Percentiles rank a stretch among this genome's conserved stretches.
These are phyloP conservation scores for Drosophila orena DNA, from an alignment of 1,140 invertebrate species.

Conservation along the genomic window DNA sequence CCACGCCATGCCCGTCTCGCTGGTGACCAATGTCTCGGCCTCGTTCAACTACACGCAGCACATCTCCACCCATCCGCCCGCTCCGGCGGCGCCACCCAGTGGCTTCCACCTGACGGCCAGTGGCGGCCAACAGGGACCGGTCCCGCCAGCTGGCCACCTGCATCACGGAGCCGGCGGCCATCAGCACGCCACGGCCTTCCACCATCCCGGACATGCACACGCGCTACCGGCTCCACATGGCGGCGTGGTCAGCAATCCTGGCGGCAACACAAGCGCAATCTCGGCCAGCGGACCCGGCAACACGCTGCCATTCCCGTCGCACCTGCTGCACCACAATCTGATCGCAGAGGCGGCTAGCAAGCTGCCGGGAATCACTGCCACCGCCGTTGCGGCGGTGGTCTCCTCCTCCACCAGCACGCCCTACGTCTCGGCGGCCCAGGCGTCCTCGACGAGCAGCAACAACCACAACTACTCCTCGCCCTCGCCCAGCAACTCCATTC, in stretches of 20 bases:
- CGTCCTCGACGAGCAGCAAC: conserved; percentile 16
- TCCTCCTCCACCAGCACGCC: conserved; percentile 55
- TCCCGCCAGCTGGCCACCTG: conserved; percentile 1
- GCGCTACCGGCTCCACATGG: conserved; percentile 44
- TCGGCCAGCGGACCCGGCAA: conserved; percentile 22
- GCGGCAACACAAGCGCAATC: conserved; percentile 16
- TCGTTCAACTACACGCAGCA: conserved; percentile 84
- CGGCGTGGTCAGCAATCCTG: conserved; percentile 64
- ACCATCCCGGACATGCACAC: conserved; percentile 64
- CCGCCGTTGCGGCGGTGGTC: conserved; percentile 69
- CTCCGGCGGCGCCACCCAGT: conserved; percentile 28
- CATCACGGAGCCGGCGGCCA: conserved; percentile 14
- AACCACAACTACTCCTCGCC: conserved; percentile 77
- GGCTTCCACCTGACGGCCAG: conserved; percentile 73
- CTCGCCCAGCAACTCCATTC: conserved; percentile 81
- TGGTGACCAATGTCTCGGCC: conserved; percentile 82
- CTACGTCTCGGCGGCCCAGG: conserved; percentile 30
- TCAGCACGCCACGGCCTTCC: conserved; percentile 57
- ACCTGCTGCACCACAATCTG: conserved; percentile 85
- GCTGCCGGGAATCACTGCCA: conserved; percentile 69
- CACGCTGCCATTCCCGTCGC: conserved; percentile 87
- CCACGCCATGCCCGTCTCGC: conserved; percentile 74
- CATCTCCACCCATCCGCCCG: conserved; percentile 78
- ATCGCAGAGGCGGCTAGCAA: conserved; percentile 82
- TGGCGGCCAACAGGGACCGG: conserved; percentile 44